These are phyloP conservation scores for Gymnodraco acuticeps DNA, from an alignment of 2,797 vertebrate genomes.

Conservation along the genomic window DNA sequence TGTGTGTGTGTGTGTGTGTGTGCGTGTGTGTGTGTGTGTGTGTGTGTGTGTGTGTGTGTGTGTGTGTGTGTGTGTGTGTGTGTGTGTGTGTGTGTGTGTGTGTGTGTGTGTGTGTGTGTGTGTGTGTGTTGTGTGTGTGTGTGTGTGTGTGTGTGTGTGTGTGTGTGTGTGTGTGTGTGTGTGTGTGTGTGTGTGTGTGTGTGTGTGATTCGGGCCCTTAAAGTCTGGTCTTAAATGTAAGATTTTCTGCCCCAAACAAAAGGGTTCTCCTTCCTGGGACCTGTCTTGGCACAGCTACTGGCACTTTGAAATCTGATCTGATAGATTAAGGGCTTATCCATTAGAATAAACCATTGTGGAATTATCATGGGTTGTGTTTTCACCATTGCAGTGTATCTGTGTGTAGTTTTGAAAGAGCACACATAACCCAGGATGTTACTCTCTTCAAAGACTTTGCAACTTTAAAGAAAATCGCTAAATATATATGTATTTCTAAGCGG, in stretches of 20 bases:
- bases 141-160: conserved; percentile 4
- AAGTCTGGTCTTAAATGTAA: conserved; percentile 71
- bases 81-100: neutral
- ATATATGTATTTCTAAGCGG: neutral
- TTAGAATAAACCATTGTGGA: conserved; percentile 81
- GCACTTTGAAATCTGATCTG: conserved; percentile 82
- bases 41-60: conserved; percentile 3
- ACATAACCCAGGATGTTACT: conserved; percentile 23
- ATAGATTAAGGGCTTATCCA: conserved; percentile 81
- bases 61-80: neutral
- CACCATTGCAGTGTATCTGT: conserved; percentile 42
- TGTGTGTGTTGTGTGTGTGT: conserved; percentile 17
- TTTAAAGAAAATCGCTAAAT: conserved; percentile 7
- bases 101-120: conserved; percentile 7
- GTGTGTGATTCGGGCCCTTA: conserved; percentile 36
- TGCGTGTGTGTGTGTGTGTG: conserved; percentile 11
- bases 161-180: conserved; percentile 1
- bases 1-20: no score
- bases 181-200: neutral
- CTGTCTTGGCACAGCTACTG: conserved; percentile 74
- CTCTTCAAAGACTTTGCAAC: conserved; percentile 26
- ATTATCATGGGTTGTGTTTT: conserved; percentile 64
- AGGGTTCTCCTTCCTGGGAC: conserved; percentile 76
- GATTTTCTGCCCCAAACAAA: conserved; percentile 66
- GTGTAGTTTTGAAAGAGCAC: conserved; percentile 21